Evolutionary conservation across 2,113 vertebrate species (phyloP), one percentile per base, ranked within the genome.

Genomic region (Epinephelus lanceolatus): DNA sequence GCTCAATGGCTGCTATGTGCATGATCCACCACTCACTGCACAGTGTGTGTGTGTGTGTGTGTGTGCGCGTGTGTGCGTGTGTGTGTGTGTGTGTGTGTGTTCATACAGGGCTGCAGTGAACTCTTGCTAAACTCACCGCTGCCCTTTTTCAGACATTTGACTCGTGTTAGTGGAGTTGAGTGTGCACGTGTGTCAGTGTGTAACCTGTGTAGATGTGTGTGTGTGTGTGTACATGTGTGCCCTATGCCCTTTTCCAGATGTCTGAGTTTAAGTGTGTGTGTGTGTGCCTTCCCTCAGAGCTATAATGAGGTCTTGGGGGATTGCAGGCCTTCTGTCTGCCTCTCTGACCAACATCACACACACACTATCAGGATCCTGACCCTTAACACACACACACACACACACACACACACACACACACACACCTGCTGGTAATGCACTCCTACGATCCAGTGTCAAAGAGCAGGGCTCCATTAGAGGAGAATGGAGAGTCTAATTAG

Each of bases 281-380:
- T 33, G 51, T 65, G 53, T 45, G 56, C 75, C 27, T 81, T 65
- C 59, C 75, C 45, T 52, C 81, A 61, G 67, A 78, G 73, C 73
- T 81, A 51, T 89, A 89, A 87, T 89, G 81, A 89, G 81, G 81
- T 84, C 81, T 81, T 37, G 21, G 0, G 78, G 85, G 88, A 80
- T 52, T 15, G 53, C 45, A 6, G 73, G 62, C 75, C 63, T 78
- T 77, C 72, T 59, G 82, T 83, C 75, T 49, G 47, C 56, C 63
- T 68, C 13, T 45, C 85, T 40, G 56, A 80, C 80, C 65, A 49
- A 81, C 65, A 77, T 33, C 47, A 37, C 30, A 70, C 30, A 79
- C 66, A 76, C 75, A 61, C 78, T 33, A 45, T 76, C 10, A 70
- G 78, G 30, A 76, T 68, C 42, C 55, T 77, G 67, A 85, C 79